phyloP scores from a whole-genome alignment of 2,888 invertebrate species.

The Patella ulyssiponensis region DNA sequence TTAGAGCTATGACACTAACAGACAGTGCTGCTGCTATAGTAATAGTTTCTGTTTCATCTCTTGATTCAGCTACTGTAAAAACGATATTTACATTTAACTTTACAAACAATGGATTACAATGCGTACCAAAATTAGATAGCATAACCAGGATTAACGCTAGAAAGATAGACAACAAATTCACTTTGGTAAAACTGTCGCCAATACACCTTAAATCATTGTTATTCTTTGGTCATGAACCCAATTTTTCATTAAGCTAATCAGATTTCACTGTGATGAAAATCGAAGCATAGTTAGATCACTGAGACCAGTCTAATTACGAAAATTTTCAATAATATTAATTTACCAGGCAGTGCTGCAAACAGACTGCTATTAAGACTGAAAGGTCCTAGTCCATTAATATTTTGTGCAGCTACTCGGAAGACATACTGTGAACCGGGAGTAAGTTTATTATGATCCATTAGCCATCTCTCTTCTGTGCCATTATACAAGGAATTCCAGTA shows the following conservation, averaged over 20 bases:
- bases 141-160: no score
- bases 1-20: slow-evolving; percentile 39
- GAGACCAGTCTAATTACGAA: neutral
- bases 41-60: slow-evolving; percentile 25
- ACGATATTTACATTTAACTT: no score
- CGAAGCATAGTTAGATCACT: no score
- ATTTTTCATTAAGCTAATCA: no score
- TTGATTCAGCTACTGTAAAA: no score
- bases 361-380: slow-evolving; percentile 80
- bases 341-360: slow-evolving; percentile 71
- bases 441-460: slow-evolving; percentile 77
- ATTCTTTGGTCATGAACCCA: no score
- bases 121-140: no score
- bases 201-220: no score
- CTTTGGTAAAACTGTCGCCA: no score
- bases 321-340: slow-evolving; percentile 16
- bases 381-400: slow-evolving; percentile 86
- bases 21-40: slow-evolving; percentile 36
- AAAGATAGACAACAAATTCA: no score
- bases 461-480: slow-evolving; percentile 82
- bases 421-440: slow-evolving; percentile 78
- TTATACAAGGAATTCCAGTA: slow-evolving; percentile 66
- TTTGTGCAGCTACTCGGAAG: slow-evolving; percentile 84
- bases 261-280: no score
- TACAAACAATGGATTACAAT: no score